A percentile compares a stretch with the other conserved stretches of the same genome.
Evolutionary conservation across 2,888 invertebrate genomes (phyloP).

Genomic region (Endomychus coccineus): DNA sequence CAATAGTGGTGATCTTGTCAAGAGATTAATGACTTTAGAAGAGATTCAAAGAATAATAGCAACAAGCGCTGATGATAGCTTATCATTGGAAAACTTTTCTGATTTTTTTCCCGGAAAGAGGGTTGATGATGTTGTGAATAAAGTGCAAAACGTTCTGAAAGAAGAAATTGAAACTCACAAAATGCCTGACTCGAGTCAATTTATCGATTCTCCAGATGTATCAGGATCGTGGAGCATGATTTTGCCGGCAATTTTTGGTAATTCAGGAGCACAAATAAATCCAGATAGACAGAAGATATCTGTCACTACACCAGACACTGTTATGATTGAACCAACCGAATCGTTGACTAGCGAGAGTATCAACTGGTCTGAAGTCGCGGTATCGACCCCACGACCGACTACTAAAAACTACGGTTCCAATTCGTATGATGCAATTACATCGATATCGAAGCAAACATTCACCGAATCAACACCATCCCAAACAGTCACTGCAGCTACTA

Average conservation of each 20-base stretch:
- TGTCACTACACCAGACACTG: constrained; percentile 36
- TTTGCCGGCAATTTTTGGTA: constrained; percentile 71
- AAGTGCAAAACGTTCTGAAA: constrained; percentile 76
- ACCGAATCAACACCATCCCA: constrained; percentile 14
- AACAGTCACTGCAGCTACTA: constrained; percentile 9
- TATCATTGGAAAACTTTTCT: constrained; percentile 46
- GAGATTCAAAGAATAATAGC: constrained; percentile 82
- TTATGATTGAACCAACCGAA: constrained; percentile 33
- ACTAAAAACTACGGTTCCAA: too few relatives aligned
- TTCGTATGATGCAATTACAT: constrained; percentile 16
- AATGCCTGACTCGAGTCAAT: constrained; percentile 19
- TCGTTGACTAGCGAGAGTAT: too few relatives aligned
- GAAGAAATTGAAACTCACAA: constrained; percentile 63
- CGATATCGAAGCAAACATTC: constrained; percentile 12
- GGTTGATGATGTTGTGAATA: constrained; percentile 73
- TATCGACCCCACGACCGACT: too few relatives aligned
- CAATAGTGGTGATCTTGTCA: constrained; percentile 73
- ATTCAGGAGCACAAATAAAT: constrained; percentile 36
- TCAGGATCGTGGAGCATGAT: constrained; percentile 76
- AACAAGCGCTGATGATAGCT: constrained; percentile 64
- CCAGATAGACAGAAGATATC: constrained; percentile 31
- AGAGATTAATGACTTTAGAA: constrained; percentile 74
- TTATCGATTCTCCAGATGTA: constrained; percentile 63
- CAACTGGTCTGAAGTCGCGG: too few relatives aligned
- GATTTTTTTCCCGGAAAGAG: constrained; percentile 51